phyloP scores from a whole-genome alignment of 2,113 vertebrate genomes.

The Larimichthys polyactis region DNA sequence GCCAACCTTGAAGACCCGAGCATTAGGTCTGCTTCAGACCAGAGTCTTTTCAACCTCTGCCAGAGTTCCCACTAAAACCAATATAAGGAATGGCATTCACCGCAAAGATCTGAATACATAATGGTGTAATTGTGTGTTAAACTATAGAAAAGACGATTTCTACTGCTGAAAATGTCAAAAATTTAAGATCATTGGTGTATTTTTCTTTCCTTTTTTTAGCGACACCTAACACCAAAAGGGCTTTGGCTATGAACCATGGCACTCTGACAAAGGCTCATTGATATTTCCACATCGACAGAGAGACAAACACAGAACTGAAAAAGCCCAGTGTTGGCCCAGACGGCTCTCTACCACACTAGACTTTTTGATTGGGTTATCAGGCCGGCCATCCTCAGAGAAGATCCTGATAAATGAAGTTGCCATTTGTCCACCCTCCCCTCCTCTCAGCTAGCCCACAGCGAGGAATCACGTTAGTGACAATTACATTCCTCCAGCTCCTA shows the following conservation, averaged over 20 bases:
- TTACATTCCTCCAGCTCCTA: slow-evolving; percentile 53
- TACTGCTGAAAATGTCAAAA: slow-evolving; percentile 21
- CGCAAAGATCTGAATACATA: slow-evolving; percentile 29
- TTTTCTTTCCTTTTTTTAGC: slow-evolving; percentile 28
- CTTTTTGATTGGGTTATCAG: slow-evolving; percentile 76
- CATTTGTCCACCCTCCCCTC: slow-evolving; percentile 55
- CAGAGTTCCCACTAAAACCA: slow-evolving; percentile 55
- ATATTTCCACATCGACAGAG: slow-evolving; percentile 61
- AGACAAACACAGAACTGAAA: slow-evolving; percentile 49
- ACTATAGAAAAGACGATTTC: slow-evolving; percentile 9
- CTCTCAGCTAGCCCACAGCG: slow-evolving; percentile 41
- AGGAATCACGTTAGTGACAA: slow-evolving; percentile 65
- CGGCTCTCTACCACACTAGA: slow-evolving; percentile 59
- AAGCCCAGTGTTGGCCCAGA: slow-evolving; percentile 49
- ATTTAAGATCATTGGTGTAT: slow-evolving; percentile 17
- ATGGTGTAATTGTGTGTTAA: slow-evolving; percentile 40
- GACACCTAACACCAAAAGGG: slow-evolving; percentile 31
- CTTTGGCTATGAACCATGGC: slow-evolving; percentile 51
- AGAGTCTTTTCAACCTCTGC: slow-evolving; percentile 69
- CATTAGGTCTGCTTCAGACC: slow-evolving; percentile 70
- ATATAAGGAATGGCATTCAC: slow-evolving; percentile 63
- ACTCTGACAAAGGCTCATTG: slow-evolving; percentile 63
- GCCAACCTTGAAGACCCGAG: slow-evolving; percentile 73
- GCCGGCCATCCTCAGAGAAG: slow-evolving; percentile 48
- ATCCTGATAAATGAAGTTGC: slow-evolving; percentile 71